Conservation (phyloP, 2,113 vertebrate genomes). For the Lamprotornis superbus region DNA sequence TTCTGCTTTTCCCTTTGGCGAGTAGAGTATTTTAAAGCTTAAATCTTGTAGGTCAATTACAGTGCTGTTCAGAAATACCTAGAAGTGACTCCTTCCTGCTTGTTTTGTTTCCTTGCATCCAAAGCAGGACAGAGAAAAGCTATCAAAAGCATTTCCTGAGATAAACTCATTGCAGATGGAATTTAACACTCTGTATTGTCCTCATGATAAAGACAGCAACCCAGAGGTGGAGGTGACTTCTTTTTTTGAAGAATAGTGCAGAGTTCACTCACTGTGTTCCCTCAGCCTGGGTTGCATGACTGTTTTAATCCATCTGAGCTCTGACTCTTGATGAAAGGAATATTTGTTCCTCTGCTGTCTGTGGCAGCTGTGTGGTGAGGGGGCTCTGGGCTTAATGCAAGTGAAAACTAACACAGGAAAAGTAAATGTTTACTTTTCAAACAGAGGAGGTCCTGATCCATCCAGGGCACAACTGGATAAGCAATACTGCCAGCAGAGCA, state of each 20-base stretch:
- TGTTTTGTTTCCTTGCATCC: neutral
- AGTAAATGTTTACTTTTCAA: neutral
- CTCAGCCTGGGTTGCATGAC: neutral
- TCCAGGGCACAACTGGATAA: neutral
- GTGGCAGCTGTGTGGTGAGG: neutral
- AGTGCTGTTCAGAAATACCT: neutral
- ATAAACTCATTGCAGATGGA: neutral
- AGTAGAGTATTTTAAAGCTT: neutral
- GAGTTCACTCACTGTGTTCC: neutral
- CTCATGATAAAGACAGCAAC: neutral
- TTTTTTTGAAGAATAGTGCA: neutral
- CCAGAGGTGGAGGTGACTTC: slow-evolving; percentile 5
- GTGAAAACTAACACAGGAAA: neutral
- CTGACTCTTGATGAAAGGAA: neutral
- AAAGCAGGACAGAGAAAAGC: neutral
- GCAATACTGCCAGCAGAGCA: neutral
- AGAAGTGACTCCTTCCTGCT: neutral
- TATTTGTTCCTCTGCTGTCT: neutral
- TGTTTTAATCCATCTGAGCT: neutral
- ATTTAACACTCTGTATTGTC: neutral
- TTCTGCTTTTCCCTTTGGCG: neutral
- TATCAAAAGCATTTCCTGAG: neutral
- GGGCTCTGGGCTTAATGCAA: neutral
- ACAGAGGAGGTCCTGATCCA: neutral
- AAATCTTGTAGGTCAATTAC: neutral